Evolutionary conservation across 1,140 invertebrate species (phyloP).

Genomic region (Leptinotarsa undecemlineata): DNA sequence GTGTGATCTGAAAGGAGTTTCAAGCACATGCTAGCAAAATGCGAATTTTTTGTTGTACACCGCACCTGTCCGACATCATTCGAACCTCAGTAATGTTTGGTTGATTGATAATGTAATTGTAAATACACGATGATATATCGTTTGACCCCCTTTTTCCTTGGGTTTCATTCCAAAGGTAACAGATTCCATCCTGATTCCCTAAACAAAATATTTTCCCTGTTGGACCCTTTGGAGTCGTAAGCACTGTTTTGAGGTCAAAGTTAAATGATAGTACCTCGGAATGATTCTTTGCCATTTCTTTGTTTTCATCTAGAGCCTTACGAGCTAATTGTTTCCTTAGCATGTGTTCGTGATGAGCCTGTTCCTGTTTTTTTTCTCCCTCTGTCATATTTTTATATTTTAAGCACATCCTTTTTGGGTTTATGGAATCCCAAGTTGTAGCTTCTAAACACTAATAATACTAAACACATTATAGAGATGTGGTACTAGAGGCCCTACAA

Average conservation of each 20-base stretch:
- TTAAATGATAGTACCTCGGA: constrained; percentile 29
- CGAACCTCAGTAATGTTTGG: constrained; percentile 32
- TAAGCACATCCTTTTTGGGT: constrained; percentile 40
- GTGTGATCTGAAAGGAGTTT: constrained; percentile 33
- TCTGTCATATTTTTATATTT: constrained; percentile 24
- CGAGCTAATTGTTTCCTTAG: constrained; percentile 33
- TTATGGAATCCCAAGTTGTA: constrained; percentile 39
- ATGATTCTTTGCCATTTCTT: constrained; percentile 40
- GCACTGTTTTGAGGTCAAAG: constrained; percentile 53
- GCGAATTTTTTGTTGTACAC: constrained; percentile 53
- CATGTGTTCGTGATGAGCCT: constrained; percentile 33
- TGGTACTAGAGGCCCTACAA: background rate
- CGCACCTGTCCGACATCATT: constrained; percentile 53
- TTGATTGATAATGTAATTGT: constrained; percentile 43
- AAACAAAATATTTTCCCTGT: constrained; percentile 49
- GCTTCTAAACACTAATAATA: constrained; percentile 35
- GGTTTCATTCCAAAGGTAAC: too few species aligned
- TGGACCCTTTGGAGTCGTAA: constrained; percentile 47
- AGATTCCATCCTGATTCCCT: too few species aligned
- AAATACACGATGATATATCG: constrained; percentile 42
- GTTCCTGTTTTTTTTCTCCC: constrained; percentile 30
- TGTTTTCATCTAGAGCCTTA: constrained; percentile 40
- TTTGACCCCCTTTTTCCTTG: too few species aligned
- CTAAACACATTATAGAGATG: too few species aligned
- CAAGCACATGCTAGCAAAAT: background rate